Conservation (phyloP, 1,140 invertebrate species). For the Drosophila mojavensis region DNA sequence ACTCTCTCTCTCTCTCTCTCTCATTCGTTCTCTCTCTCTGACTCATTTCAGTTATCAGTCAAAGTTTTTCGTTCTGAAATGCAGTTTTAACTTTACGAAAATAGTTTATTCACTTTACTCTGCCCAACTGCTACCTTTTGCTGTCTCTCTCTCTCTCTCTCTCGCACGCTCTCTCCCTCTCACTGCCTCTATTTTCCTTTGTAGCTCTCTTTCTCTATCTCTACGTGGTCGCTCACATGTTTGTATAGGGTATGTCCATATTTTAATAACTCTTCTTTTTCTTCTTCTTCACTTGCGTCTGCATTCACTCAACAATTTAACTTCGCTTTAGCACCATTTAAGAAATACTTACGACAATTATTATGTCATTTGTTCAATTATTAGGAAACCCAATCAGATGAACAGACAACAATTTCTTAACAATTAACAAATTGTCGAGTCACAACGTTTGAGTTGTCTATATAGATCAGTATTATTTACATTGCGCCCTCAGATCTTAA, state of each 20-base stretch:
- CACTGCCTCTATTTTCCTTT: no score
- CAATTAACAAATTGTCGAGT: conserved; percentile 23
- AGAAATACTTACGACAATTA: conserved; percentile 8
- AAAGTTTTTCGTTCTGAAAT: no score
- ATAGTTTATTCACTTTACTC: background rate
- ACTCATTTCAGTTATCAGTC: no score
- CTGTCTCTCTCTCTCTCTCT: background rate
- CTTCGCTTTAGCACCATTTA: conserved; percentile 4
- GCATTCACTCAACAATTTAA: conserved; percentile 8
- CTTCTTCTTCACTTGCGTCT: background rate
- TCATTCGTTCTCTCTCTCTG: no score
- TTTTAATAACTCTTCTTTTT: no score
- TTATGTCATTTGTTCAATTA: conserved; percentile 3
- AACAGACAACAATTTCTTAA: conserved; percentile 14
- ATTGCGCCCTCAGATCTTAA: conserved; percentile 5
- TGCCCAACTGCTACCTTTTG: background rate
- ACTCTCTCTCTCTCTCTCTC: no score
- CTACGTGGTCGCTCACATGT: no score
- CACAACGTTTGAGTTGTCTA: background rate
- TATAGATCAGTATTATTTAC: conserved; percentile 1
- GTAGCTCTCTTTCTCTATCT: no score
- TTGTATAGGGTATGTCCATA: background rate
- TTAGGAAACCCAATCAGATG: conserved; percentile 5
- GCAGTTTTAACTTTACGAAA: background rate
- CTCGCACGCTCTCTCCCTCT: background rate